Conservation (phyloP, 2,797 vertebrate genomes). For the Brotula barbata region DNA sequence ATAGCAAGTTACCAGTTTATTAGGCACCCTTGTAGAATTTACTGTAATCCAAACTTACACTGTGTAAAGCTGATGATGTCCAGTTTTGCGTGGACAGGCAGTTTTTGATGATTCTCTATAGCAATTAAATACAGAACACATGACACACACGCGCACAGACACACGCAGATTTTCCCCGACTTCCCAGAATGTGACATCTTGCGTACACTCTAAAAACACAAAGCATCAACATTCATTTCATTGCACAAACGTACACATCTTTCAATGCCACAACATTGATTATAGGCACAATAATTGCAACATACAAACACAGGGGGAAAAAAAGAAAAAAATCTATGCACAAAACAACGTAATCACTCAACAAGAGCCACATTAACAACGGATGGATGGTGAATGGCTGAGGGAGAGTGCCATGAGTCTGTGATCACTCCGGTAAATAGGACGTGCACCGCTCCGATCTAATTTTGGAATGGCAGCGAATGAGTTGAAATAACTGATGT, state of each 20-base stretch:
- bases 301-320: conserved; percentile 11
- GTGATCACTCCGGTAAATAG: conserved; percentile 16
- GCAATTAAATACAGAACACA: too few relatives aligned
- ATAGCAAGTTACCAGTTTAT: neutral
- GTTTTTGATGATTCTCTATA: too few relatives aligned
- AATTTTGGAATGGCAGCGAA: conserved; percentile 38
- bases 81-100: too few relatives aligned
- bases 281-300: neutral
- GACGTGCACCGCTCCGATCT: conserved; percentile 25
- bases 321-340: neutral
- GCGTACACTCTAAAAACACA: conserved; percentile 8
- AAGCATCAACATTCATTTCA: conserved; percentile 9
- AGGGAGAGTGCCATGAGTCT: conserved; percentile 13
- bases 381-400: conserved; percentile 12
- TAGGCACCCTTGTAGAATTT: too few relatives aligned
- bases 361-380: conserved; percentile 11
- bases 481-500: conserved; percentile 22
- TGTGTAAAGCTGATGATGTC: too few relatives aligned
- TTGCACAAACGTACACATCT: neutral
- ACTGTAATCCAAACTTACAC: too few relatives aligned
- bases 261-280: conserved; percentile 10
- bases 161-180: neutral
- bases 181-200: conserved; percentile 5
- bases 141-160: too few relatives aligned
- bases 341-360: neutral